Evolutionary conservation across 2,888 invertebrate genomes (phyloP).

Genomic region (Aleiodes alternator): DNA sequence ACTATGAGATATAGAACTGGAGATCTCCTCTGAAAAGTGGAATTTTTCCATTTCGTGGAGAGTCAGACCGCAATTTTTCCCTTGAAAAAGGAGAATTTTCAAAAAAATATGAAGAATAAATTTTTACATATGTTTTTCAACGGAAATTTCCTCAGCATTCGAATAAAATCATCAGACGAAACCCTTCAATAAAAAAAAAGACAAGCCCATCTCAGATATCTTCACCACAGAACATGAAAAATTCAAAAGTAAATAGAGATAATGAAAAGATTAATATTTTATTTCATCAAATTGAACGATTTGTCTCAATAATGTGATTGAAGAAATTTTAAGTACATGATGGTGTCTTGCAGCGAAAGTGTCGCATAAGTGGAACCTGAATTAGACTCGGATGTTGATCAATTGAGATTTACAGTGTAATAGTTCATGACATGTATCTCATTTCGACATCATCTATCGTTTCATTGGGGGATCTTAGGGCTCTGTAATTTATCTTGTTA

Average conservation of each 20-base stretch:
- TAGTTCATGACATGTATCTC: conserved; percentile 33
- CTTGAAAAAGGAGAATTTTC: too few species aligned
- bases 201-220: too few species aligned
- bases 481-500: background rate
- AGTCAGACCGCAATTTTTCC: too few species aligned
- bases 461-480: conserved; percentile 33
- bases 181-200: too few species aligned
- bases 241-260: background rate
- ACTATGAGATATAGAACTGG: too few species aligned
- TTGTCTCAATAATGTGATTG: background rate
- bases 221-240: too few species aligned
- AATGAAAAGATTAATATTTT: background rate
- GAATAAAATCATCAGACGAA: background rate
- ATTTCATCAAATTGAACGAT: background rate
- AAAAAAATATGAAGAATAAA: too few species aligned
- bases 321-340: background rate
- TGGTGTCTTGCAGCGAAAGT: conserved; percentile 6
- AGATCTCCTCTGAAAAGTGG: too few species aligned
- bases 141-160: background rate
- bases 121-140: background rate
- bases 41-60: too few species aligned
- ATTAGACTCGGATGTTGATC: conserved; percentile 12
- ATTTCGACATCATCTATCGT: background rate
- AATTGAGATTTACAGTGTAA: conserved; percentile 44
- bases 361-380: background rate